Base-by-base conservation (phyloP, 2,888 invertebrate genomes). In the Liposcelis brunnea region DNA sequence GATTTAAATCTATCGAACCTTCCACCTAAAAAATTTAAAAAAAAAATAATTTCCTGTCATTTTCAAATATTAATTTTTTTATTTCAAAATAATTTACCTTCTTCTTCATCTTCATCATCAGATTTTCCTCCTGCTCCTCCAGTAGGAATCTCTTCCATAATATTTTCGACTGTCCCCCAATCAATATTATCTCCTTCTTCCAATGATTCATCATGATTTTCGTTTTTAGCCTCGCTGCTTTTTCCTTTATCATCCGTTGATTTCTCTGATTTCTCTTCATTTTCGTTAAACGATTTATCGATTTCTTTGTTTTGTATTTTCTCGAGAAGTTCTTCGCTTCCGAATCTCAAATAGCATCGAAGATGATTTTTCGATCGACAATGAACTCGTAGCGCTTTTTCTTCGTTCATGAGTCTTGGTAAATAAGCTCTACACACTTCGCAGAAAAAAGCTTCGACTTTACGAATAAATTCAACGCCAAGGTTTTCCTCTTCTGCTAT, bases 401-500 rank as follows among this genome's bases (percentile, higher is more conserved):
- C 69, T 50, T 75, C 70, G 57, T 59, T 61, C 55, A 72, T 65
- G 54, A 58, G 65, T 31, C 77, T 71, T 36, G 78, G 73, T 55
- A 85, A 62, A 61, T 81, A 83, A 57, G 77, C 72, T 55, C 77
- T 76, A 62, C 86, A 86, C 48, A 86, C 61, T 56, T 82, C 83
- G 60, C 86, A 86, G 62, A 76, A 84, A 63, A 76, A 74, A 10
- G 81, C 81, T 62, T 83, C 80, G 44, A 84, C 70, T 56, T 79
- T 76, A 56, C 80, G 80, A 40, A 85, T 77, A 55, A 77, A 80
- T 52, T 86, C 83, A 44, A 75, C 72, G 10, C 85, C 60, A 5
- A 69, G 59, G 48, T 69, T 63, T 53, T 70, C 71, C 2, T 63
- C 62, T 10, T 55, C 57, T 51, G 34, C 65, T 46, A 48, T 48